Evolutionary conservation across 2,113 vertebrate species (phyloP), one percentile per base, ranked within the genome.

Genomic region (Ammodytes marinus): DNA sequence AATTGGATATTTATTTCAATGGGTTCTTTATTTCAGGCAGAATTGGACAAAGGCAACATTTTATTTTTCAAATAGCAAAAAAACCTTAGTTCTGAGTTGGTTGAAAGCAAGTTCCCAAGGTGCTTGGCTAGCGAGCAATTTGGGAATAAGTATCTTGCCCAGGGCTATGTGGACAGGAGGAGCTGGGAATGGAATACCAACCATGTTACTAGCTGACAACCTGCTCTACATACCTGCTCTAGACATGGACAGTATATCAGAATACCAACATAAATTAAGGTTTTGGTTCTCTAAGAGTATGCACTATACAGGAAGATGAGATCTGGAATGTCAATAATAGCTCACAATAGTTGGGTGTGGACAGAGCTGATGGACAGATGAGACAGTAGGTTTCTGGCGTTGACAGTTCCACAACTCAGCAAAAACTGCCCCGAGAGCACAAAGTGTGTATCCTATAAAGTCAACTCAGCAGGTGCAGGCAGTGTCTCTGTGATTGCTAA

Each of bases 401-500:
- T 37, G 54, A 71, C 69, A 66, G 19, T 79, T 79, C 6, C 45
- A 39, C 75, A 74, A 66, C 47, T 88, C 80, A 88, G 53, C 74
- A 82, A 82, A 82, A 74, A 46, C 6, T 40, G 65, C 37, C 46
- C 19, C 27, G 27, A 27, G 43, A 65, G 61, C 10, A 12, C 0
- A 49, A 27, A 55, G 65, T 53, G 39, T 80, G 55, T n/a, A 67
- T 42, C 75, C 13, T 58, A 40, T 80, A 83, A 76, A 86, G 79
- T 77, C 74, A 79, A 82, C 60, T 84, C 80, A 79, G 70, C 71
- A 83, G 58, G 64, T 78, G 58, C 40, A 45, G 58, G 71, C 59
- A 58, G 54, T 47, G 65, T 19, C 13, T 81, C 55, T 50, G 66
- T 76, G 63, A 74, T 42, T 84, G 72, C 17, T 59, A 35, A 15